Evolutionary conservation across 2,797 vertebrate species (phyloP).

Genomic region (Falco novaeseelandiae): DNA sequence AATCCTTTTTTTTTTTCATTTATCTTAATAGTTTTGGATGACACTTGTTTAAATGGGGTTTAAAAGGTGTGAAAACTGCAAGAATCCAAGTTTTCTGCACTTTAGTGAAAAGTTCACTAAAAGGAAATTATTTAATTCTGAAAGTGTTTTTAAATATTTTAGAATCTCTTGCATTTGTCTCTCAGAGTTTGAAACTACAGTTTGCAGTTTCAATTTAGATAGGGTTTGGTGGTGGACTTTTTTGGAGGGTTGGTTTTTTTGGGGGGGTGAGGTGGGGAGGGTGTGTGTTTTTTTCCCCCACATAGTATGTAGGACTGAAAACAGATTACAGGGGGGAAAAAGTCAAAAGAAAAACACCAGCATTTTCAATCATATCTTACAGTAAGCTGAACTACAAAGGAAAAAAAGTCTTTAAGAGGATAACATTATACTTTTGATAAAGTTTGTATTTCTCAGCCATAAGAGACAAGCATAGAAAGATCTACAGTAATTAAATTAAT

Average conservation of each 20-base stretch:
- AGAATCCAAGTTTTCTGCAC: neutral
- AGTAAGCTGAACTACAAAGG: neutral
- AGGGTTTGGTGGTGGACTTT: neutral
- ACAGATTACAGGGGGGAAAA: neutral
- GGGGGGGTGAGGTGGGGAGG: no score
- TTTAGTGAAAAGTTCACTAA: neutral
- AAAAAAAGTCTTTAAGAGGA: neutral
- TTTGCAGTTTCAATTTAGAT: neutral
- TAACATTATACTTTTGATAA: neutral
- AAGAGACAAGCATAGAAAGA: neutral
- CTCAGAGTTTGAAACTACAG: neutral
- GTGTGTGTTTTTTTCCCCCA: neutral
- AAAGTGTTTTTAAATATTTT: neutral
- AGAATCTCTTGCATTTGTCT: neutral
- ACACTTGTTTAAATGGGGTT: neutral
- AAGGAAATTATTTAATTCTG: neutral
- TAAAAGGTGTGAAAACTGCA: neutral
- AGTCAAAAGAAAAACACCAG: rapidly evolving
- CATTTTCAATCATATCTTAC: neutral
- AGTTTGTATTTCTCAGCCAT: neutral
- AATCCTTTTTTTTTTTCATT: neutral
- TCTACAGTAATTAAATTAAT: neutral
- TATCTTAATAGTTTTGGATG: neutral
- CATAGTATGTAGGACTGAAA: neutral
- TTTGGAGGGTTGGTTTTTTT: no score